Percentiles rank a stretch among this genome's conserved stretches.
phyloP scores from a whole-genome alignment of 37 sponge, comb jelly and placozoan genomes.

The Oopsacas minuta region DNA sequence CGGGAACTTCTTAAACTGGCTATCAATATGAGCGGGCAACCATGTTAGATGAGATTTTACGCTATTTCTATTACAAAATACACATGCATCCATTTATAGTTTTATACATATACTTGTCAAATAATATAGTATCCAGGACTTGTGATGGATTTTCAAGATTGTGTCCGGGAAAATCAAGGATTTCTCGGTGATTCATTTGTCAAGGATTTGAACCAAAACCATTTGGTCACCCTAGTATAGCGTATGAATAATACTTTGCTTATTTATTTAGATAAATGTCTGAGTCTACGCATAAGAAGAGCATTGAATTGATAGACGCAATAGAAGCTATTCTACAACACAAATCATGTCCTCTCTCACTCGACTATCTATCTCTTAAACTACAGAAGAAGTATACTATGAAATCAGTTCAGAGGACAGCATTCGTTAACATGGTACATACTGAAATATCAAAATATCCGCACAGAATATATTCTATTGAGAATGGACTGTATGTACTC shows the following conservation, averaged over 20 bases:
- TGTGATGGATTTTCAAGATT: too few species aligned
- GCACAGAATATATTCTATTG: background rate
- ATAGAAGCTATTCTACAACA: background rate
- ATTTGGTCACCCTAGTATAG: too few species aligned
- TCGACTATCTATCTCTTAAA: background rate
- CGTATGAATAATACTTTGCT: background rate
- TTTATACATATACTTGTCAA: too few species aligned
- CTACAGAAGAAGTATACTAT: slow-evolving; percentile 1
- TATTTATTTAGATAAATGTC: background rate
- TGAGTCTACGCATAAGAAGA: background rate
- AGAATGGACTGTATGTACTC: background rate
- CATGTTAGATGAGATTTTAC: too few species aligned
- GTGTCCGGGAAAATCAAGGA: too few species aligned
- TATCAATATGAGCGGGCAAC: too few species aligned
- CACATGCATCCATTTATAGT: too few species aligned
- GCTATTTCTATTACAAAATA: too few species aligned
- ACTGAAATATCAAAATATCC: background rate
- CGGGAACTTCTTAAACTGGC: too few species aligned
- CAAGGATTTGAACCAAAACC: too few species aligned
- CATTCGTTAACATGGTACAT: background rate
- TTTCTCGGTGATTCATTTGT: too few species aligned
- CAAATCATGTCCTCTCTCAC: background rate
- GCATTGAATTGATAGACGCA: slow-evolving; percentile 3
- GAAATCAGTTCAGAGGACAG: background rate
- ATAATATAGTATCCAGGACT: too few species aligned